These are phyloP conservation scores for Alfaro cultratus DNA, from an alignment of 2,797 vertebrate genomes.

Conservation along the genomic window DNA sequence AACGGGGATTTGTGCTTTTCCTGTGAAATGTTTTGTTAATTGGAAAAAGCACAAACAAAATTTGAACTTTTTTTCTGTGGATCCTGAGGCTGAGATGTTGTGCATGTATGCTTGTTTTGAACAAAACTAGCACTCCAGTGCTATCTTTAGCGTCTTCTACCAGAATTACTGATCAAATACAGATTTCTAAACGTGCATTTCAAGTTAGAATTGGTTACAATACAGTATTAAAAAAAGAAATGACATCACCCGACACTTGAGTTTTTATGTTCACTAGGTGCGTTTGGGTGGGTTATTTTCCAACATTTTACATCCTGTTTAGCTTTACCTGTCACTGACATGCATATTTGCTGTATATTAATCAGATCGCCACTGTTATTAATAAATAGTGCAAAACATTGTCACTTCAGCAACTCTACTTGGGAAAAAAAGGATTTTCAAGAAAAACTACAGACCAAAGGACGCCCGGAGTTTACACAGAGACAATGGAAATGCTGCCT, in stretches of 20 bases:
- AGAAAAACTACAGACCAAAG: no score
- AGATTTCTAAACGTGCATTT: no score
- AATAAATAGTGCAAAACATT: no score
- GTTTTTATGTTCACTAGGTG: neutral
- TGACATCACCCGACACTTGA: no score
- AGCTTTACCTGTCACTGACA: neutral
- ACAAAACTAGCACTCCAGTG: neutral
- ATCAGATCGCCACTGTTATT: neutral
- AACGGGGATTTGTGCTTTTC: slow-evolving; percentile 41
- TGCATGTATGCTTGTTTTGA: neutral
- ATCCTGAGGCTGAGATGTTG: neutral
- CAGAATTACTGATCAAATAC: no score
- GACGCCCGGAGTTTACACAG: no score
- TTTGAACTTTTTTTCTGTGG: neutral
- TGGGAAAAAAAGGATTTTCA: no score
- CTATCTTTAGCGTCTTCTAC: neutral
- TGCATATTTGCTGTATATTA: neutral
- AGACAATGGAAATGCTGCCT: no score
- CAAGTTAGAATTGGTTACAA: no score
- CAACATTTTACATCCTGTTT: neutral
- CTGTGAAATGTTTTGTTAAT: slow-evolving; percentile 17
- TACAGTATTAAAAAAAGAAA: no score
- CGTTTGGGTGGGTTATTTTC: neutral
- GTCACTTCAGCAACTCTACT: no score
- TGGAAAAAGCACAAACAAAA: neutral